Evolutionary conservation across 2,113 vertebrate genomes (phyloP).

Genomic region (Danionella cerebrum): DNA sequence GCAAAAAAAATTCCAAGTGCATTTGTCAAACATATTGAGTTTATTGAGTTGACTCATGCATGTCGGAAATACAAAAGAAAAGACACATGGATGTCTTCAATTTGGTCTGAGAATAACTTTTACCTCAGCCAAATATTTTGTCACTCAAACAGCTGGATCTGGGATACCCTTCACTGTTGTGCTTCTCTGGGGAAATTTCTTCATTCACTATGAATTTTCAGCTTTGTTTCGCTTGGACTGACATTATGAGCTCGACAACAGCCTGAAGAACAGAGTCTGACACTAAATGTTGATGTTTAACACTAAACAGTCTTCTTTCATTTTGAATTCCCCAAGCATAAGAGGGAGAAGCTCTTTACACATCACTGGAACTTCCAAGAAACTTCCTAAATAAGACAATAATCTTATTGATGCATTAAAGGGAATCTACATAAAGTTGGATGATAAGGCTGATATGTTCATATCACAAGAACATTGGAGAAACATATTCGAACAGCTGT

Average conservation of each 20-base stretch:
- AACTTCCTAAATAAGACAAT: conserved; percentile 18
- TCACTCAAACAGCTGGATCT: conserved; percentile 41
- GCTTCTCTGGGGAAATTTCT: conserved; percentile 45
- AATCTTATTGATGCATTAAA: conserved; percentile 25
- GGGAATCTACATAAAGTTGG: neutral
- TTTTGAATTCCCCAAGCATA: conserved; percentile 6
- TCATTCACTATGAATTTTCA: conserved; percentile 55
- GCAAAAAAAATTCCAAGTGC: conserved; percentile 31
- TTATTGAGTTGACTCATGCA: conserved; percentile 29
- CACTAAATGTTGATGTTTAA: conserved; percentile 37
- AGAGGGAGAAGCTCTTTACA: conserved; percentile 1
- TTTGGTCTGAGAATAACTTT: conserved; percentile 36
- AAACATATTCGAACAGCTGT: no score
- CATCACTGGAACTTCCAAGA: neutral
- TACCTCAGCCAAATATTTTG: conserved; percentile 39
- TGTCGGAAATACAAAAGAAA: conserved; percentile 46
- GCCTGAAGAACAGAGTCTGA: no score
- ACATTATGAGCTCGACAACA: conserved; percentile 47
- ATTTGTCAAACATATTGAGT: conserved; percentile 19
- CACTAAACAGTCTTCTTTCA: conserved; percentile 36
- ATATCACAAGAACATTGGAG: no score
- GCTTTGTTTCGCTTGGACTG: conserved; percentile 61
- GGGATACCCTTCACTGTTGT: conserved; percentile 30
- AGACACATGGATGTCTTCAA: conserved; percentile 40
- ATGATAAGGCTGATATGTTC: no score